phyloP scores from a whole-genome alignment of 2,113 vertebrate species.

The Noturus placidus region DNA sequence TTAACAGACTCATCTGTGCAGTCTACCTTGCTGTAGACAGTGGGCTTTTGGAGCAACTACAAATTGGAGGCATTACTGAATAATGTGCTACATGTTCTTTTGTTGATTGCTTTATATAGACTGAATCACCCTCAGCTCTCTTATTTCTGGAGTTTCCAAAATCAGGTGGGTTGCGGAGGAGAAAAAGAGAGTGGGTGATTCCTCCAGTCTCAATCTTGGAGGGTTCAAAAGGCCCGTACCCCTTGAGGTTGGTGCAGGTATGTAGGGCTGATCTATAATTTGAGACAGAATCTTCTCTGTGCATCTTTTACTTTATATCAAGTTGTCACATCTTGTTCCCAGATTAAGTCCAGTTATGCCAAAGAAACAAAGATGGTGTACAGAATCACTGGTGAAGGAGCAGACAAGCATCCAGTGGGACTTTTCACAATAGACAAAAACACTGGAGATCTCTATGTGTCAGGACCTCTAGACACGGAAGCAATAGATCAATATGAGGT shows the following conservation, averaged over 20 bases:
- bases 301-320: not conserved
- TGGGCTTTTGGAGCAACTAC: not conserved
- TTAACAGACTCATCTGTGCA: not conserved
- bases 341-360: constrained; percentile 62
- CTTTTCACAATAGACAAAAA: constrained; percentile 59
- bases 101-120: constrained; percentile 40
- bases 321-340: not conserved
- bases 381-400: constrained; percentile 68
- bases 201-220: constrained; percentile 38
- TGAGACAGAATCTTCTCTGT: not conserved
- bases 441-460: constrained; percentile 57
- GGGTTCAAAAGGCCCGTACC: constrained; percentile 31
- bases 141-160: constrained; percentile 32
- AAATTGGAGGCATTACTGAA: not conserved
- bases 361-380: constrained; percentile 52
- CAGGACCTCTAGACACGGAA: constrained; percentile 66
- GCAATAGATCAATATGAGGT: constrained; percentile 47
- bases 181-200: constrained; percentile 56
- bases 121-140: not conserved
- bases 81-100: not conserved
- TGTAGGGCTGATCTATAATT: not conserved
- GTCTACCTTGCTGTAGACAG: not conserved
- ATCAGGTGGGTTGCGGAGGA: constrained; percentile 28
- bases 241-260: constrained; percentile 40
- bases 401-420: constrained; percentile 48